Conservation (phyloP, 2,797 vertebrate species). For the Lindbergichthys nudifrons region DNA sequence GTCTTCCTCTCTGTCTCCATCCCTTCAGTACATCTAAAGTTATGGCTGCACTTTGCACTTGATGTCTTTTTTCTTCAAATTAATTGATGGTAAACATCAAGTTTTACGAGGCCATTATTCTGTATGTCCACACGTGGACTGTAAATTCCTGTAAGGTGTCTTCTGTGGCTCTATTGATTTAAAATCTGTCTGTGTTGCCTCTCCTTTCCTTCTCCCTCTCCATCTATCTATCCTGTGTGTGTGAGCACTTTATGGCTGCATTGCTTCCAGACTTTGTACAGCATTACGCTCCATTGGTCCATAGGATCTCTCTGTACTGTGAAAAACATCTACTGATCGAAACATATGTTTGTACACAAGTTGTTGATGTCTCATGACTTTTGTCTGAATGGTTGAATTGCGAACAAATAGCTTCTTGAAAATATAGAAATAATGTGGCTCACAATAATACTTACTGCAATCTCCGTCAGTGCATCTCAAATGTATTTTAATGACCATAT, state of each 20-base stretch:
- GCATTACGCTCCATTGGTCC: conserved; percentile 26
- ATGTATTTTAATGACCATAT: conserved; percentile 1
- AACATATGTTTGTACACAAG: conserved; percentile 6
- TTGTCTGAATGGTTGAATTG: conserved; percentile 5
- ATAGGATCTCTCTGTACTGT: conserved; percentile 35
- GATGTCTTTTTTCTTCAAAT: conserved; percentile 27
- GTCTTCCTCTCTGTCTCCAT: conserved; percentile 25
- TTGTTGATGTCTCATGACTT: conserved; percentile 16
- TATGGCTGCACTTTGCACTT: conserved; percentile 48
- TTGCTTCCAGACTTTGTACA: conserved; percentile 36
- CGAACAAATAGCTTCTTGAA: conserved; percentile 14
- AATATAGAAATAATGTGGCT: neutral
- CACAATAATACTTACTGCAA: conserved; percentile 3
- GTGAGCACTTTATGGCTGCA: conserved; percentile 38
- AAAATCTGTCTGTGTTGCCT: conserved; percentile 35
- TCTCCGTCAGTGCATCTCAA: conserved; percentile 15
- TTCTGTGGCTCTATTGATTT: conserved; percentile 54
- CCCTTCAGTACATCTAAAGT: conserved; percentile 44
- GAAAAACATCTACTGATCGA: conserved; percentile 29
- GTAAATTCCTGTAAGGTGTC: conserved; percentile 57
- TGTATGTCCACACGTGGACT: conserved; percentile 29
- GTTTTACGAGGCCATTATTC: conserved; percentile 57
- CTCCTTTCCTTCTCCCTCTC: conserved; percentile 7
- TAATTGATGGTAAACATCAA: conserved; percentile 66
- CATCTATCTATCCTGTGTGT: neutral